phyloP scores from a whole-genome alignment of 1,140 invertebrate species.

The Venustaconcha ellipsiformis region DNA sequence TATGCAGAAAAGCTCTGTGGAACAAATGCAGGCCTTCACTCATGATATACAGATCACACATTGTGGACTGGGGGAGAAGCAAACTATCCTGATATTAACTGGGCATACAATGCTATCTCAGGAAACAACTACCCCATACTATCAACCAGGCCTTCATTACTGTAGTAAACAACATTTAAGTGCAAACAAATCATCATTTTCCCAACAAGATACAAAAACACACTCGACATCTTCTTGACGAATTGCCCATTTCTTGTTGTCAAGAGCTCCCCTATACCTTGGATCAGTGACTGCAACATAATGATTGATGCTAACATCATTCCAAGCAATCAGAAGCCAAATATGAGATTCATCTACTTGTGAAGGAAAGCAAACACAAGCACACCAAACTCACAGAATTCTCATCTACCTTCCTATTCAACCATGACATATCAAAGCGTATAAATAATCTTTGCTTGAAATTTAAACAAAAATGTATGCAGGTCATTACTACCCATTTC shows the following conservation, averaged over 20 bases:
- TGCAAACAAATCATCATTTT: neutral
- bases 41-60: neutral
- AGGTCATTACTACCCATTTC: no score
- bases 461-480: no score
- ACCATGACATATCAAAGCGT: no score
- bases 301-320: conserved; percentile 1
- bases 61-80: neutral
- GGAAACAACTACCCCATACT: no score
- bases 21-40: neutral
- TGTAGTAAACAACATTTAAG: neutral
- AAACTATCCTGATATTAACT: conserved; percentile 3
- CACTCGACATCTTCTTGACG: no score
- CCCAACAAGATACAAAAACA: neutral
- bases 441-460: no score
- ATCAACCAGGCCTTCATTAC: no score
- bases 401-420: no score
- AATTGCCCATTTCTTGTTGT: neutral
- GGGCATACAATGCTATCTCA: neutral
- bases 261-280: conserved; percentile 4
- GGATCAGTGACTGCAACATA: conserved; percentile 7
- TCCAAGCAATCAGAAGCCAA: conserved; percentile 4
- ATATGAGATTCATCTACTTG: neutral
- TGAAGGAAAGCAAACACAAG: conserved; percentile 2
- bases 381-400: no score
- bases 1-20: neutral